Conservation (phyloP, 2,113 vertebrate species). For the Onychorhynchus coronatus region DNA sequence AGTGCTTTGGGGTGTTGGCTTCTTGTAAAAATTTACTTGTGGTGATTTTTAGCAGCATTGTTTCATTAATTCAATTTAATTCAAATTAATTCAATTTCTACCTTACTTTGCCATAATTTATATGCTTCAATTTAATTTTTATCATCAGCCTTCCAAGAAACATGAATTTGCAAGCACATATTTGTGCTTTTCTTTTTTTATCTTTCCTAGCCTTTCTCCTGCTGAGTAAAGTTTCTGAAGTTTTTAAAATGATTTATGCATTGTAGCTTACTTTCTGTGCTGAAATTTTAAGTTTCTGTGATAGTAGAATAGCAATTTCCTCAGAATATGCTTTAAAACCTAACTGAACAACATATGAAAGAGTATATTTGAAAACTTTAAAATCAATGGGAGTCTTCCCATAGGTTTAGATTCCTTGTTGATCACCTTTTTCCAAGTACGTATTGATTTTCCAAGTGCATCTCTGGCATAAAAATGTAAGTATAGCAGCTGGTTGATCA, state of each 20-base stretch:
- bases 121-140: not conserved
- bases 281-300: not conserved
- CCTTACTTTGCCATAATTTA: not conserved
- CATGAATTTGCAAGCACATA: not conserved
- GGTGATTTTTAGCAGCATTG: not conserved
- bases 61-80: not conserved
- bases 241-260: not conserved
- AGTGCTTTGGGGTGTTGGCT: not conserved
- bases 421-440: not conserved
- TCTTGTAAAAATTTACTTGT: not conserved
- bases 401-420: not conserved
- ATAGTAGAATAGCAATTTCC: not conserved
- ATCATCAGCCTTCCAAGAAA: not conserved
- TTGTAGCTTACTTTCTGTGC: not conserved
- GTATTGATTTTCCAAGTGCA: not conserved
- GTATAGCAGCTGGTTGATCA: not conserved
- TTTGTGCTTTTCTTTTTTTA: not conserved
- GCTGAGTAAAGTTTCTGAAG: not conserved
- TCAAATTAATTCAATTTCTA: not conserved
- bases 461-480: not conserved
- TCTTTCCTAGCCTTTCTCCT: not conserved
- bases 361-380: not conserved
- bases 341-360: not conserved
- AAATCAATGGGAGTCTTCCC: not conserved
- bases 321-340: not conserved